Percentiles rank a stretch among this genome's conserved stretches.
Evolutionary conservation across 2,797 vertebrate species (phyloP).

Genomic region (Dicrostonyx torquatus): DNA sequence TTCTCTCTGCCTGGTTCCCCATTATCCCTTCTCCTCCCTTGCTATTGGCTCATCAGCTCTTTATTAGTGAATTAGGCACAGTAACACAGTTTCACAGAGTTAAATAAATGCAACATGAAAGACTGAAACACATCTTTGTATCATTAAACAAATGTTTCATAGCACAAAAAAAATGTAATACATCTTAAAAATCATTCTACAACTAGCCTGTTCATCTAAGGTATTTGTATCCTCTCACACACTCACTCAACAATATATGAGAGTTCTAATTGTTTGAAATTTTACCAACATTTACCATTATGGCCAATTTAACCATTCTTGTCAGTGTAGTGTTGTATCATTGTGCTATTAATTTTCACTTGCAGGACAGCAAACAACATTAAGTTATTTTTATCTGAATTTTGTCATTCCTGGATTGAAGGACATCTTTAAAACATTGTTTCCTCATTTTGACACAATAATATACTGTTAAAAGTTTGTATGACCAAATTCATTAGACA

Average conservation of each 20-base stretch:
- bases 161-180: too few species aligned
- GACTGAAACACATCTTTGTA: too few species aligned
- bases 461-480: background rate
- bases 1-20: too few species aligned
- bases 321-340: background rate
- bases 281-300: background rate
- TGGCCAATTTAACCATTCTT: background rate
- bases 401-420: background rate
- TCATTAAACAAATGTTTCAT: too few species aligned
- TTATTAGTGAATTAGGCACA: too few species aligned
- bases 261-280: background rate
- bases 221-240: background rate
- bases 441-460: slow-evolving; percentile 17
- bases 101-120: too few species aligned
- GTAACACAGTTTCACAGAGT: too few species aligned
- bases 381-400: slow-evolving; percentile 8
- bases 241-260: background rate
- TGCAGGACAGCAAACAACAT: background rate
- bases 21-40: too few species aligned
- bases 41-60: too few species aligned
- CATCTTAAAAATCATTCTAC: too few species aligned
- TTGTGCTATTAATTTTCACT: slow-evolving; percentile 21
- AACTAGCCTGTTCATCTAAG: background rate
- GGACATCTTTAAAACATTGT: background rate
- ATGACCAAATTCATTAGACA: background rate